Percentiles rank a stretch among this genome's conserved stretches.
phyloP scores from a whole-genome alignment of 2,888 invertebrate species.

The Morpho deidamia region DNA sequence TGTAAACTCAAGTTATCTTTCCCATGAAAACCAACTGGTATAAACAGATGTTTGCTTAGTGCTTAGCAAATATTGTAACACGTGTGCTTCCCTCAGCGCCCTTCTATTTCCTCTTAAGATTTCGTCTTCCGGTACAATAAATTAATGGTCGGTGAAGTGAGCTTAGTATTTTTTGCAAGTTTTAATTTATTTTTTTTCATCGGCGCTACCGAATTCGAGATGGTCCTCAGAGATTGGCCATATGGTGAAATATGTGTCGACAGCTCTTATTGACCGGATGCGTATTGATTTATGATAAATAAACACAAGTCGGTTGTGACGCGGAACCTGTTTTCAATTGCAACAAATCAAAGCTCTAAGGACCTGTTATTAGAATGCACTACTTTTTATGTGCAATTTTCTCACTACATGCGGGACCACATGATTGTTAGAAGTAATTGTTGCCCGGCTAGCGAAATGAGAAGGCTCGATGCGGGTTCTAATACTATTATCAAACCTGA shows the following conservation, averaged over 20 bases:
- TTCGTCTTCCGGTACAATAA: slow-evolving; percentile 75
- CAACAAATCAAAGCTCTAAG: slow-evolving; percentile 38
- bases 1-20: slow-evolving; percentile 26
- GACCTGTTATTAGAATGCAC: slow-evolving; percentile 56
- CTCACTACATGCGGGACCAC: slow-evolving; percentile 66
- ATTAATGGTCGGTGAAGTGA: slow-evolving; percentile 58
- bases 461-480: slow-evolving; percentile 58
- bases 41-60: slow-evolving; percentile 67
- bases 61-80: slow-evolving; percentile 77
- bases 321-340: slow-evolving; percentile 52
- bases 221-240: slow-evolving; percentile 42
- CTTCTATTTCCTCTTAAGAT: slow-evolving; percentile 75
- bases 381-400: slow-evolving; percentile 66
- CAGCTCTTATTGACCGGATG: slow-evolving; percentile 54
- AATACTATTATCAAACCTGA: slow-evolving; percentile 37
- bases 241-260: slow-evolving; percentile 43
- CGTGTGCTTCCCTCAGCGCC: slow-evolving; percentile 66
- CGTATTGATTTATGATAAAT: slow-evolving; percentile 38
- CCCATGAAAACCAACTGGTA: slow-evolving; percentile 41
- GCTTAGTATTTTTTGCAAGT: slow-evolving; percentile 51
- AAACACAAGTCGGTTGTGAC: slow-evolving; percentile 32
- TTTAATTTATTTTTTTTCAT: slow-evolving; percentile 47
- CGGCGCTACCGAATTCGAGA: slow-evolving; percentile 50
- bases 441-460: slow-evolving; percentile 52
- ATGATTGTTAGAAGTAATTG: slow-evolving; percentile 72